Conservation (phyloP, 2,888 invertebrate genomes). For the Neoascia interrupta region DNA sequence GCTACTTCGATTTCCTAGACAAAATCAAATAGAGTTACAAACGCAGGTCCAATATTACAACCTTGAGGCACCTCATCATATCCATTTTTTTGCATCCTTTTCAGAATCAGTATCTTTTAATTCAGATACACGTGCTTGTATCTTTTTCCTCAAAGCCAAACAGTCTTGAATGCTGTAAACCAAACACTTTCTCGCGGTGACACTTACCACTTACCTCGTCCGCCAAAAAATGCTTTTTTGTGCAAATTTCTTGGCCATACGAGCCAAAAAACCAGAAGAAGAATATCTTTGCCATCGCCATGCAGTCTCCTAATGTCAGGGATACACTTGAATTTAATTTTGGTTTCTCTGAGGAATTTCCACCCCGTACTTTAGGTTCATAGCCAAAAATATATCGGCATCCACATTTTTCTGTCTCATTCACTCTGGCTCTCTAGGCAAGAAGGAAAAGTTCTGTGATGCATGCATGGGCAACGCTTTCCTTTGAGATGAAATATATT, state of each 20-base stretch:
- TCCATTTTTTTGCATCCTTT: too few species aligned
- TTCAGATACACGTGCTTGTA: not conserved
- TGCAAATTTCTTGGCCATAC: not conserved
- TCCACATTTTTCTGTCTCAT: constrained; percentile 24
- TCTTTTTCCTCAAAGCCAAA: constrained; percentile 2
- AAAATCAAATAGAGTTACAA: too few species aligned
- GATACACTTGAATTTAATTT: constrained; percentile 56
- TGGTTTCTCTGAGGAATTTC: constrained; percentile 10
- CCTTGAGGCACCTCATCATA: too few species aligned
- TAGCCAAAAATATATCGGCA: constrained; percentile 24
- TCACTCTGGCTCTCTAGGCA: too few species aligned
- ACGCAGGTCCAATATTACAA: too few species aligned
- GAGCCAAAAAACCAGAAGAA: constrained; percentile 30
- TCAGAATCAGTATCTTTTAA: too few species aligned
- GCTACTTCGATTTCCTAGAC: too few species aligned
- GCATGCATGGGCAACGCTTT: too few species aligned
- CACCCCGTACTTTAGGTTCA: constrained; percentile 12
- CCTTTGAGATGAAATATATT: too few species aligned
- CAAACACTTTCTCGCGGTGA: constrained; percentile 38
- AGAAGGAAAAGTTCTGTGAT: too few species aligned
- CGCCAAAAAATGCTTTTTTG: constrained; percentile 18
- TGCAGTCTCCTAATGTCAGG: constrained; percentile 66
- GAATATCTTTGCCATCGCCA: constrained; percentile 55
- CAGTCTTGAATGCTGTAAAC: not conserved
- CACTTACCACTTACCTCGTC: constrained; percentile 18